A percentile compares a stretch with the other conserved stretches of the same genome.
phyloP scores from a whole-genome alignment of 2,113 vertebrate genomes.

The Sinocyclocheilus grahami region DNA sequence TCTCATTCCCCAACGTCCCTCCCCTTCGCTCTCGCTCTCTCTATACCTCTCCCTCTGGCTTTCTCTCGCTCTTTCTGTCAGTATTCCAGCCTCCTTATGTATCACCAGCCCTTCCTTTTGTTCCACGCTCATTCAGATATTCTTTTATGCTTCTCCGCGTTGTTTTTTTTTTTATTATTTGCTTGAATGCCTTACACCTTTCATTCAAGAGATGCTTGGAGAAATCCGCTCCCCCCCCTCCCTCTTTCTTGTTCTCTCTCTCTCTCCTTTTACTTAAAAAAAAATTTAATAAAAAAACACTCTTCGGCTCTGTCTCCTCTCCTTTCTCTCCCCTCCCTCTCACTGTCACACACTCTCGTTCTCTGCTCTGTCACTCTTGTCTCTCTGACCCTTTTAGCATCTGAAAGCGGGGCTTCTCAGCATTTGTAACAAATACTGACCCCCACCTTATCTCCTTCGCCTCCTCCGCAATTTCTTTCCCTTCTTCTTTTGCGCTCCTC shows the following conservation, averaged over 20 bases:
- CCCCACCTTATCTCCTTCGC: slow-evolving; percentile 19
- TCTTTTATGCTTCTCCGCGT: slow-evolving; percentile 42
- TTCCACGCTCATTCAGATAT: slow-evolving; percentile 31
- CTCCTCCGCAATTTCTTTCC: slow-evolving; percentile 29
- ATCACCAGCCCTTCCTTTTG: slow-evolving; percentile 15
- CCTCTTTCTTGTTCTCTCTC: slow-evolving; percentile 36
- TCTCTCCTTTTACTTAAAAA: slow-evolving; percentile 52
- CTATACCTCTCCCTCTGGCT: neutral
- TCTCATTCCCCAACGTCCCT: slow-evolving; percentile 54
- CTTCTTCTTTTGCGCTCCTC: neutral
- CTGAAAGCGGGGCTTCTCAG: slow-evolving; percentile 39
- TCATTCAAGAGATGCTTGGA: neutral
- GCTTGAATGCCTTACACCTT: slow-evolving; percentile 39
- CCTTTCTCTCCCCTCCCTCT: slow-evolving; percentile 42
- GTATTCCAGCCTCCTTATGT: slow-evolving; percentile 44
- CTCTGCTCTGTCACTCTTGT: slow-evolving; percentile 48
- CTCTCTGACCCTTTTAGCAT: slow-evolving; percentile 57
- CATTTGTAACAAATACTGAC: slow-evolving; percentile 40
- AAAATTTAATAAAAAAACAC: neutral
- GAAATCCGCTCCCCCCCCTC: slow-evolving; percentile 30
- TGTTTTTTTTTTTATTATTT: slow-evolving; percentile 49
- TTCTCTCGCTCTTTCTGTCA: slow-evolving; percentile 42
- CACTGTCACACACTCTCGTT: slow-evolving; percentile 15
- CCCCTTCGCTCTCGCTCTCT: slow-evolving; percentile 41
- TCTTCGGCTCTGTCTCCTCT: slow-evolving; percentile 19